phyloP scores from a whole-genome alignment of 2,113 vertebrate species.

The Craseonycteris thonglongyai region DNA sequence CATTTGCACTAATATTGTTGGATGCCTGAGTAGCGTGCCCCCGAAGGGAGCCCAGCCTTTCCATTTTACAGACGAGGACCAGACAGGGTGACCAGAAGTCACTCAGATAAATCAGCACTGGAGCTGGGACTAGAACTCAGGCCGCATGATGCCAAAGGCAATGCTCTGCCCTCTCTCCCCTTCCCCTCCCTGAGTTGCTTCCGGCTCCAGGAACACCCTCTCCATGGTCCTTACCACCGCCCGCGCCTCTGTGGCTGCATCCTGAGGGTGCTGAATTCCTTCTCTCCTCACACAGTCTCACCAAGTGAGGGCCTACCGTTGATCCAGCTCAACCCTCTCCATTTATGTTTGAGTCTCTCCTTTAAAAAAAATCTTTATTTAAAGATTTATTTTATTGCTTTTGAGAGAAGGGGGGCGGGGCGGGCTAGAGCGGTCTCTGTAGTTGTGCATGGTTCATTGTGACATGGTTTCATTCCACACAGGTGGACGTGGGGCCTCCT shows the following conservation, averaged over 20 bases:
- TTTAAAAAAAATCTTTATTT: too few relatives aligned
- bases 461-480: too few relatives aligned
- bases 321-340: not conserved
- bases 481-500: too few relatives aligned
- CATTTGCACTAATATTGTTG: not conserved
- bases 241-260: not conserved
- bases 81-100: not conserved
- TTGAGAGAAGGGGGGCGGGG: too few relatives aligned
- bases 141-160: not conserved
- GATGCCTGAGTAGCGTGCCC: not conserved
- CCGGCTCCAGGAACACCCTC: not conserved
- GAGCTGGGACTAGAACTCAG: not conserved
- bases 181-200: not conserved
- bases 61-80: not conserved
- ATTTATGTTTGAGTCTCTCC: not conserved
- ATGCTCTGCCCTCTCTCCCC: not conserved
- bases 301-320: not conserved
- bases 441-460: too few relatives aligned
- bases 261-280: not conserved
- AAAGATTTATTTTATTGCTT: too few relatives aligned
- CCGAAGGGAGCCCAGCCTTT: not conserved
- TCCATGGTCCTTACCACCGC: not conserved
- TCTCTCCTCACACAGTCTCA: not conserved
- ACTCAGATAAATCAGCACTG: not conserved
- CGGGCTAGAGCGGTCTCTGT: too few relatives aligned